These are phyloP conservation scores for Alsophila aescularia DNA, from an alignment of 2,888 invertebrate genomes.

Conservation along the genomic window DNA sequence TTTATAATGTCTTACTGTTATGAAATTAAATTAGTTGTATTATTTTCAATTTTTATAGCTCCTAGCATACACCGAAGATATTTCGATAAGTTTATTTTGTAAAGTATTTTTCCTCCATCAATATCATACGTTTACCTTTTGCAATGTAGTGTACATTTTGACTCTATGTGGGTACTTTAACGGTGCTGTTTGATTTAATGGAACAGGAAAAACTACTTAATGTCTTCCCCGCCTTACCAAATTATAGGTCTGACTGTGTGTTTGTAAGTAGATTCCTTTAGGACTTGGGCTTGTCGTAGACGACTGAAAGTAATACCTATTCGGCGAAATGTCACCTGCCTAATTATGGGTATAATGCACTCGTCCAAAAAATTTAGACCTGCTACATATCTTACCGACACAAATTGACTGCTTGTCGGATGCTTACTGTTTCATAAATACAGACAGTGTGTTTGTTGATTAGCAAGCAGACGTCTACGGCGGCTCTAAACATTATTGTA, in stretches of 20 bases:
- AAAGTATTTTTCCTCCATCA: slow-evolving; percentile 84
- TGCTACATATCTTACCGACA: too few species aligned
- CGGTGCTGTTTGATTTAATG: slow-evolving; percentile 59
- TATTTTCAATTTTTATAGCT: slow-evolving; percentile 85
- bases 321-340: too few species aligned
- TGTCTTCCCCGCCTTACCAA: slow-evolving; percentile 74
- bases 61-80: slow-evolving; percentile 85
- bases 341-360: too few species aligned
- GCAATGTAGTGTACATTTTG: slow-evolving; percentile 54
- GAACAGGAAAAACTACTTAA: slow-evolving; percentile 52
- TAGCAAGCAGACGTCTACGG: neutral
- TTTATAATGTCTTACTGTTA: slow-evolving; percentile 83
- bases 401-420: too few species aligned
- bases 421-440: too few species aligned
- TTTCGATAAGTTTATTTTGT: slow-evolving; percentile 84
- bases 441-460: too few species aligned
- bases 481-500: neutral
- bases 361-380: too few species aligned
- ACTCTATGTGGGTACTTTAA: slow-evolving; percentile 51
- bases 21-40: slow-evolving; percentile 84
- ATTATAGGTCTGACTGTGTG: slow-evolving; percentile 55
- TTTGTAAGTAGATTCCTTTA: slow-evolving; percentile 34
- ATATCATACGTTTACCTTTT: slow-evolving; percentile 70
- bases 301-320: too few species aligned
- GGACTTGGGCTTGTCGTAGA: neutral